A percentile compares a stretch with the other conserved stretches of the same genome.
Evolutionary conservation across 1,140 invertebrate genomes (phyloP).

Genomic region (Drosophila insularis): DNA sequence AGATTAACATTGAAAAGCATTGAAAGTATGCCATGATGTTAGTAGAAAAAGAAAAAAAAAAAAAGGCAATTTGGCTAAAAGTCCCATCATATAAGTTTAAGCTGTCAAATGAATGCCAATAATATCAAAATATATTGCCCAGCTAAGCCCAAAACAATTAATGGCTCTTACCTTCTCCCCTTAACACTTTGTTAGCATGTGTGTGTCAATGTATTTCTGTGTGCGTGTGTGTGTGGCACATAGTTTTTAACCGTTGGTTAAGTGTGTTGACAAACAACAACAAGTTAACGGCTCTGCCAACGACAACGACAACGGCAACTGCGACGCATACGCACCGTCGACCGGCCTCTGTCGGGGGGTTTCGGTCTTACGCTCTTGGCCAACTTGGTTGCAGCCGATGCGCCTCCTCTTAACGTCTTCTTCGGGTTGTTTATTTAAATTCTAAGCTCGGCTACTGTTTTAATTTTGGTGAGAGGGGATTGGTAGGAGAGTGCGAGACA

Average conservation of each 20-base stretch:
- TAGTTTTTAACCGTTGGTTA: constrained; percentile 55
- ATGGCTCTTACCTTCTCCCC: not conserved
- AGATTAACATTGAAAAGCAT: constrained; percentile 21
- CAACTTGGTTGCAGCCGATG: constrained; percentile 24
- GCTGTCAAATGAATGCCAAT: constrained; percentile 14
- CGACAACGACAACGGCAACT: constrained; percentile 14
- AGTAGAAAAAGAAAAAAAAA: not conserved
- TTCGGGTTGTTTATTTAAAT: constrained; percentile 76
- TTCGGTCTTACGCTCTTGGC: constrained; percentile 6
- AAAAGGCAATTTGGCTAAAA: constrained; percentile 18
- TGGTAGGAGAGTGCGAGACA: not conserved
- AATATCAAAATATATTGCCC: constrained; percentile 8
- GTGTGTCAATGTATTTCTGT: constrained; percentile 1
- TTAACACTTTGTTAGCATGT: constrained; percentile 4
- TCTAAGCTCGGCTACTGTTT: constrained; percentile 78
- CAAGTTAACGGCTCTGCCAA: constrained; percentile 34
- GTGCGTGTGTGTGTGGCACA: constrained; percentile 33
- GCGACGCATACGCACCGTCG: constrained; percentile 15
- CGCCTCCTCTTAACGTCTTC: constrained; percentile 43
- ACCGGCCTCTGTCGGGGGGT: constrained; percentile 23
- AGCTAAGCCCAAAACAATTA: constrained; percentile 24
- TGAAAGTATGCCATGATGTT: constrained; percentile 52
- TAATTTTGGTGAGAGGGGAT: not conserved
- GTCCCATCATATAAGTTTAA: constrained; percentile 13
- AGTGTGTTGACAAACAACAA: constrained; percentile 73